Evolutionary conservation across 2,888 invertebrate genomes (phyloP), one percentile per base, ranked within the genome.

Genomic region (Rhopalosiphum nymphaeae): DNA sequence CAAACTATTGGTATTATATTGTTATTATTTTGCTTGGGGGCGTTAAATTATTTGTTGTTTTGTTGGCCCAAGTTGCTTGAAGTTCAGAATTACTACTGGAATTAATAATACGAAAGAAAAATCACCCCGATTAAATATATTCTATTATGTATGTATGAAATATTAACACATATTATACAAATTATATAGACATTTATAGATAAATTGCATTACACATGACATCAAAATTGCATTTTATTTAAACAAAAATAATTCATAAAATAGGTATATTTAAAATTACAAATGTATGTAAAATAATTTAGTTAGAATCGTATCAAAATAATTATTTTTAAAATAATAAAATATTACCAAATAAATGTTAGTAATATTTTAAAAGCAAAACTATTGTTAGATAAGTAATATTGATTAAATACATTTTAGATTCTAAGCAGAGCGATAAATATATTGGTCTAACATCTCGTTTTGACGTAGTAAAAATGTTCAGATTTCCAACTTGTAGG

Each of bases 1-100:
- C 89, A 7, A 42, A 42, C 42, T 29, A 89, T 56, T 42, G 89
- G 56, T 29, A 44, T 88, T 88, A 53, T 53, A 89, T 44, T 36
- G 89, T 57, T 42, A 57, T 89, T 89, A 57, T 89, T 88, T 88
- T 56, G 26, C 53, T 88, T 13, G 25, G 56, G 88, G 88, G 56
- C 42, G 56, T 88, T 36, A 88, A 53, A 88, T 36, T 42, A 26
- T 53, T 88, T 88, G 36, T 57, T 56, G 26, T 89, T 36, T 57
- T 57, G 57, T 89, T 42, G 57, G 44, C 36, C 56, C 26, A 26
- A 29, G 57, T 5, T 57, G 29, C 89, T 42, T 57, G 56, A 42
- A n/a, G 88, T 56, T 42, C 42, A 25, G 5, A 89, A 89, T 89
- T 88, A 88, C 42, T 53, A 36, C 13, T 36, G 26, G 25, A 89